Conservation (phyloP, 1,140 invertebrate species). For the Pectinophora gossypiella region DNA sequence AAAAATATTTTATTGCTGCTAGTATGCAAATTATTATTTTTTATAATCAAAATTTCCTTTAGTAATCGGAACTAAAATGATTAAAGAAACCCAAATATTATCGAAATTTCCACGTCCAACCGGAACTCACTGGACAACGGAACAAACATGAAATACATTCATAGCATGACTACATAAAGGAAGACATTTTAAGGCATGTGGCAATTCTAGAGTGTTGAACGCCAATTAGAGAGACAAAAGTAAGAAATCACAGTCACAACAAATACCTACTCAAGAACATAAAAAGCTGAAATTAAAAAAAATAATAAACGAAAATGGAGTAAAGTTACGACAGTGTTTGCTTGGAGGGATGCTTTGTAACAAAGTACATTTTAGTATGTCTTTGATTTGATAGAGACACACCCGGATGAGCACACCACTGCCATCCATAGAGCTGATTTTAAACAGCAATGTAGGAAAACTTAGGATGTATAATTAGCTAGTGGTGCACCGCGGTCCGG, state of each 20-base stretch:
- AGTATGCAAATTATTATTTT: no score
- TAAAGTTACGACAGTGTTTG: conserved; percentile 50
- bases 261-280: conserved; percentile 63
- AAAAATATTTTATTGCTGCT: neutral
- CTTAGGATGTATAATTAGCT: neutral
- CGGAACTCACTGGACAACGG: conserved; percentile 44
- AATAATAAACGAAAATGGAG: conserved; percentile 59
- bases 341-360: conserved; percentile 55
- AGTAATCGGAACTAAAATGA: neutral
- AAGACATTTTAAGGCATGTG: conserved; percentile 41
- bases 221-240: conserved; percentile 49
- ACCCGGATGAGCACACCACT: conserved; percentile 50
- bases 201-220: conserved; percentile 38
- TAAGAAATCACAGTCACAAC: conserved; percentile 61
- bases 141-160: conserved; percentile 61
- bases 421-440: neutral
- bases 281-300: conserved; percentile 58
- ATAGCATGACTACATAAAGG: conserved; percentile 62
- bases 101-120: conserved; percentile 41
- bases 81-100: no score
- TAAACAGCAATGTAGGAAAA: neutral
- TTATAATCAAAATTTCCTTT: neutral
- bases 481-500: conserved; percentile 39
- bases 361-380: conserved; percentile 52
- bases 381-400: conserved; percentile 36